phyloP scores from a whole-genome alignment of 2,888 invertebrate species.

The Xanthorhoe spadicearia region DNA sequence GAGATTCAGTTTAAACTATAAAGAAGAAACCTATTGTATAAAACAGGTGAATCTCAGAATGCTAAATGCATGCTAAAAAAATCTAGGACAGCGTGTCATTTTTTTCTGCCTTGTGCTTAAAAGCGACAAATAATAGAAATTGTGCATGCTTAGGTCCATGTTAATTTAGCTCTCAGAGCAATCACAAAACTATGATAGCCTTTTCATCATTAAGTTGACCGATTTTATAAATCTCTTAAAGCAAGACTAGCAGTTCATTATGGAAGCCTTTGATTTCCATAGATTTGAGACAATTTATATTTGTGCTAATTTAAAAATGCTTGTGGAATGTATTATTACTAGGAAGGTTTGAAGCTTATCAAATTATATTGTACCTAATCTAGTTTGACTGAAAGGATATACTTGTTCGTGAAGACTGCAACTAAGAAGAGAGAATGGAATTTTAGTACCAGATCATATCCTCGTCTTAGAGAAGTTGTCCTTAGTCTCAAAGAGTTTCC shows the following conservation, averaged over 20 bases:
- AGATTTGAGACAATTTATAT: neutral
- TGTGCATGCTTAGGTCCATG: neutral
- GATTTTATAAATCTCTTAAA: neutral
- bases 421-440: neutral
- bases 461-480: constrained; percentile 85
- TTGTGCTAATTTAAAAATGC: neutral
- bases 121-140: neutral
- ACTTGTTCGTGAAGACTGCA: neutral
- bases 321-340: neutral
- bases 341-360: neutral
- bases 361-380: neutral
- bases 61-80: too few relatives aligned
- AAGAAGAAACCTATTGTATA: too few relatives aligned
- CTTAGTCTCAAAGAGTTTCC: constrained; percentile 94
- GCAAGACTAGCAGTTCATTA: neutral
- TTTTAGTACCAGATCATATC: constrained; percentile 66
- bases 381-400: neutral
- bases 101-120: too few relatives aligned
- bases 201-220: neutral
- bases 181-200: neutral
- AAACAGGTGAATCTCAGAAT: too few relatives aligned
- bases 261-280: neutral
- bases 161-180: neutral
- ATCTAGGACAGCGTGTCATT: too few relatives aligned
- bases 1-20: too few relatives aligned